Evolutionary conservation across 2,888 invertebrate genomes (phyloP).

Genomic region (Hipparchia sbordonii): DNA sequence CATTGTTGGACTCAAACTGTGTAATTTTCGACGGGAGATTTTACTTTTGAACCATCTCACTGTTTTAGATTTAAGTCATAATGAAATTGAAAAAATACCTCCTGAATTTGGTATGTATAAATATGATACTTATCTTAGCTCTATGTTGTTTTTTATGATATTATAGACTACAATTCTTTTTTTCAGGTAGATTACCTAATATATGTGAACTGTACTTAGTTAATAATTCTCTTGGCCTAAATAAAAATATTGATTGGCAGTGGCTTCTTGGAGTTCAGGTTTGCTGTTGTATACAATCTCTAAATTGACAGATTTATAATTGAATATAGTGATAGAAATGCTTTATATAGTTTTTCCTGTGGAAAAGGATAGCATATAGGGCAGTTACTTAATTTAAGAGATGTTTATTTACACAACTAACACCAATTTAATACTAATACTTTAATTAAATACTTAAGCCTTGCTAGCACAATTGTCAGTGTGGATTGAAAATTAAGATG

Average conservation of each 20-base stretch:
- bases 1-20: constrained; percentile 84
- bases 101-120: constrained; percentile 83
- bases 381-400: no score
- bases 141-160: not conserved
- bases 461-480: no score
- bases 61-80: constrained; percentile 86
- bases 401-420: no score
- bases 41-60: constrained; percentile 85
- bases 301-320: no score
- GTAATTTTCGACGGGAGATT: constrained; percentile 87
- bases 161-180: constrained; percentile 10
- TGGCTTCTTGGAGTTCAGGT: constrained; percentile 84
- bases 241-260: constrained; percentile 82
- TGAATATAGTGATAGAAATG: no score
- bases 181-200: constrained; percentile 77
- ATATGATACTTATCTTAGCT: not conserved
- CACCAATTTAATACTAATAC: no score
- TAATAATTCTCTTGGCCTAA: constrained; percentile 84
- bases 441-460: no score
- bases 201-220: constrained; percentile 85
- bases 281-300: constrained; percentile 21
- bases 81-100: constrained; percentile 87
- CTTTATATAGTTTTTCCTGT: no score
- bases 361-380: no score
- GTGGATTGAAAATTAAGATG: no score